Conservation (phyloP, 2,888 invertebrate species). For the Cephus pulcher region DNA sequence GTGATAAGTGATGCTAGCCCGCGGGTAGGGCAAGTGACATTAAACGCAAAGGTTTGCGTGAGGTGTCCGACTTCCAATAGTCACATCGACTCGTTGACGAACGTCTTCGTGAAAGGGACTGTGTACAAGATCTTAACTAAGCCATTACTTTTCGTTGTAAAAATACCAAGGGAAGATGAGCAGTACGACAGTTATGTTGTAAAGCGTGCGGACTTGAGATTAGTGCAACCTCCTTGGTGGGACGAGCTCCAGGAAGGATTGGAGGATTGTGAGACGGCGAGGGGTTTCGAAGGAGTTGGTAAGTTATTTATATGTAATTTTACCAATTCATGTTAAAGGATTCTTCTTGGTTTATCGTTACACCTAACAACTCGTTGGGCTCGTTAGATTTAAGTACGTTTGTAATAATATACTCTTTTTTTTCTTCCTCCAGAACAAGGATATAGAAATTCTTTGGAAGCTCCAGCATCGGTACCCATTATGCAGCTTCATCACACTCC, state of each 20-base stretch:
- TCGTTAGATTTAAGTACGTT: not conserved
- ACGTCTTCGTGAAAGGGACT: constrained; percentile 87
- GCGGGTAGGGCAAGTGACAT: constrained; percentile 81
- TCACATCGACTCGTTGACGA: constrained; percentile 72
- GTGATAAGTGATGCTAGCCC: constrained; percentile 95
- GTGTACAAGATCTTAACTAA: constrained; percentile 78
- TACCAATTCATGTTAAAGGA: not conserved
- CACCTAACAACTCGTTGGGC: not conserved
- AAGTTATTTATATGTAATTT: not conserved
- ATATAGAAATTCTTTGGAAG: constrained; percentile 59
- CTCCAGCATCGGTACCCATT: constrained; percentile 52
- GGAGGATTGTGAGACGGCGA: constrained; percentile 65
- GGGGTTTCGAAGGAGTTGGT: constrained; percentile 46
- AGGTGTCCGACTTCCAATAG: constrained; percentile 73
- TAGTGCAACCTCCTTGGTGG: constrained; percentile 95
- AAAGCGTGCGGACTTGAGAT: constrained; percentile 89
- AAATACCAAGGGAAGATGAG: constrained; percentile 69
- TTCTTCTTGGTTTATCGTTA: not conserved
- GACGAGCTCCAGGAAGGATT: constrained; percentile 86
- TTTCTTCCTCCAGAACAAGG: constrained; percentile 48
- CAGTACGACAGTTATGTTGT: constrained; percentile 75
- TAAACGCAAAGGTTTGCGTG: constrained; percentile 86
- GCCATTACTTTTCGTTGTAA: constrained; percentile 78
- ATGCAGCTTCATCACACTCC: constrained; percentile 55
- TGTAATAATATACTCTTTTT: not conserved